Base-by-base conservation (phyloP, 2,113 vertebrate genomes). In the Gasterosteus aculeatus region DNA sequence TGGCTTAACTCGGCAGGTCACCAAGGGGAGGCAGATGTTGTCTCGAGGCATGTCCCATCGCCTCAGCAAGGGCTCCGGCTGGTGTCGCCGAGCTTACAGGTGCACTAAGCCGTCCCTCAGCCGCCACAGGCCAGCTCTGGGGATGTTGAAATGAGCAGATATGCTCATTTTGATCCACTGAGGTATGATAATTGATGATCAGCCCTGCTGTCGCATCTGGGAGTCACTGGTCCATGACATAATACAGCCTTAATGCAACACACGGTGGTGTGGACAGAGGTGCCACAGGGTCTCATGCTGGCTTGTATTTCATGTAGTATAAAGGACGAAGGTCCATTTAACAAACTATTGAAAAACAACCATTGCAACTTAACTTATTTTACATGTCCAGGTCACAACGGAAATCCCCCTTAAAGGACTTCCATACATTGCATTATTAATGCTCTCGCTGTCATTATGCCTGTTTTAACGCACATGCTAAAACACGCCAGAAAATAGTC, bases 121-220 rank as follows among this genome's bases (percentile, higher is more conserved):
- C 54, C 46, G 72, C 92, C 86, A 87, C 78, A 75, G 86, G 86
- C 81, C 83, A 73, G 75, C 51, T 12, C 77, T 47, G 53, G 76
- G 75, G 72, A 78, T 84, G 82, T 72, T 86, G 85, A 81, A 78
- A 86, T 66, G 88, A 89, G 87, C 81, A 80, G 87, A 90, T 85
- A 88, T 91, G 90, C 89, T 93, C 89, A 92, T 92, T 94, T 92
- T 92, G 89, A 94, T 86, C 82, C 90, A 94, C 89, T 94, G 92
- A 94, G 91, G 93, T 94, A 94, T 94, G 93, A 95, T 95, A 95
- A 95, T 94, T 94, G 93, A 94, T 95, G 92, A 95, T 94, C 92
- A 94, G 88, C 74, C 92, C 89, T 91, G 91, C 92, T 94, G 94
- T 94, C 88, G 75, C 89, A 87, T 92, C 89, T 93, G 91, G 83